Base-by-base conservation (phyloP, 2,888 invertebrate genomes). In the Melolontha melolontha region DNA sequence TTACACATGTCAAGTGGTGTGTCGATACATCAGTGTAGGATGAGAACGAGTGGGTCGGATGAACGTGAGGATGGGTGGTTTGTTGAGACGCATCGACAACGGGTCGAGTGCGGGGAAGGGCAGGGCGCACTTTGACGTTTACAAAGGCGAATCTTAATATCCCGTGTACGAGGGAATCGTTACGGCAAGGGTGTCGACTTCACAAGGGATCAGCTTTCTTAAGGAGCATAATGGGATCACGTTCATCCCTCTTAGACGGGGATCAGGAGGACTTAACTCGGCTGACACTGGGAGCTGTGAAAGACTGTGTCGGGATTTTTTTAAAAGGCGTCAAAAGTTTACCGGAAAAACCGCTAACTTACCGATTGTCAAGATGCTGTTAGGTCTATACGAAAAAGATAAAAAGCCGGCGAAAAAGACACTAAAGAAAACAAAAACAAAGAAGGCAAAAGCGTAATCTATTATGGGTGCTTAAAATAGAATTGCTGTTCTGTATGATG, bases 151-250 rank as follows among this genome's bases (percentile, higher is more conserved):
- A 79, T 80, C 80, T 81, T 81, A 81, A 82, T 82, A 82, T 81
- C 81, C 34, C 79, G 81, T 78, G 77, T 79, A 79, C 77, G 74
- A 72, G 69, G 73, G 77, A 79, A 79, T 79, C 79, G 79, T 80
- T 78, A 79, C 78, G 75, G 77, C 76, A 76, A 76, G 78, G 81
- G 81, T 81, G 81, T 82, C 81, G 80, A 79, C 81, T 82, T 82
- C 80, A 78, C 79, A 79, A 76, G 80, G 80, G 82, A 82, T 82
- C 82, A 79, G 77, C 81, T 83, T 82, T 80, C 83, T 82, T 82
- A 81, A 83, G 82, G 80, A 81, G 80, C 79, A 82, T 83, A 83
- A 83, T 82, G 81, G 83, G 82, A 83, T 83, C 83, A 82, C 82
- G 83, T 83, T 83, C 78, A 83, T 83, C 83, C 82, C 81, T 81